Base-by-base conservation (phyloP, 2,113 vertebrate species). In the Fulmarus glacialis region DNA sequence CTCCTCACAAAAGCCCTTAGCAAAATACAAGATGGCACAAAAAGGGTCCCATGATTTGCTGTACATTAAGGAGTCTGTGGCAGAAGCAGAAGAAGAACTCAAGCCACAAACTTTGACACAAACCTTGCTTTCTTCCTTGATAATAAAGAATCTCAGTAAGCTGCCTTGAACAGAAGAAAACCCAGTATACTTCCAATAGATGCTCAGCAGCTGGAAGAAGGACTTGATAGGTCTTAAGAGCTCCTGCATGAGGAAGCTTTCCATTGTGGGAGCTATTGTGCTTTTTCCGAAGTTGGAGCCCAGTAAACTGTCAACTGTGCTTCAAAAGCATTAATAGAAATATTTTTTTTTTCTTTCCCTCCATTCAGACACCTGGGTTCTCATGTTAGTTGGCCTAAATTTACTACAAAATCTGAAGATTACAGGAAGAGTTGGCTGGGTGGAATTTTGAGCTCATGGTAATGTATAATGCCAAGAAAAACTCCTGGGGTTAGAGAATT, bases 61-160 rank as follows among this genome's bases (percentile, higher is more conserved):
- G 6, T 1, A 0, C 5, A 23, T 68, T 70, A 90, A 74, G 3
- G 29, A 62, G 20, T 11, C 38, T 0, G 0, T 7, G 6, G 23
- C 32, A 67, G 68, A 19, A 24, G 3, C 7, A 30, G 15, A 29
- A 7, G 12, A 47, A 43, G 15, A 45, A 59, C 21, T 72, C 18
- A 67, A 48, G 8, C 29, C 22, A 26, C 0, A 0, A 59, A 11
- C 45, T 87, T 66, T 2, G 40, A 42, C 19, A 55, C 15, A 60
- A 64, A 13, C 19, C 3, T 7, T 40, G 24, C 14, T 84, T 82
- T 83, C 64, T 60, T 36, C 36, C 7, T 58, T 40, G 2, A 43
- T 47, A 52, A 2, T 8, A 20, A 36, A 63, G 5, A 2, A n/a
- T 72, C 4, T 52, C 78, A 21, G 4, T 23, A 45, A 90, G 11